Evolutionary conservation across 2,113 vertebrate genomes (phyloP), one percentile per base, ranked within the genome.

Genomic region (Epinephelus lanceolatus): DNA sequence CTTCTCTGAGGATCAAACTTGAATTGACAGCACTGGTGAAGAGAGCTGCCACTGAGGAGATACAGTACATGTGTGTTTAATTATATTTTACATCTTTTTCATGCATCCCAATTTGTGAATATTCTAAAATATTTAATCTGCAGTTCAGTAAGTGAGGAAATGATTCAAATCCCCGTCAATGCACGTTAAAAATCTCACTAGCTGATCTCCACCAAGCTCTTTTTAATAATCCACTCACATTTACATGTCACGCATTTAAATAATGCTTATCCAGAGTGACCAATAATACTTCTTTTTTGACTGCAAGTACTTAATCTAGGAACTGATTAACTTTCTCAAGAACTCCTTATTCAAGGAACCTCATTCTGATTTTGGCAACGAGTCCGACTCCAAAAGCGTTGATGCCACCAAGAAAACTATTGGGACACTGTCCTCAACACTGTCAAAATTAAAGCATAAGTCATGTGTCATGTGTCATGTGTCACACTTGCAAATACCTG

Each of bases 161-260:
- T 51, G 0, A 76, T 66, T 69, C 14, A 71, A 61, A 76, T 71
- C 45, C 23, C 71, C 2, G 11, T 11, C 19, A 37, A 63, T 2
- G 63, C 6, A 23, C 17, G 17, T 33, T 25, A 4, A 66, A 37
- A 77, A 60, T 37, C 30, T 49, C 5, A 60, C 7, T 3, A 65
- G 5, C 15, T 59, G 42, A 62, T 61, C 51, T 59, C 57, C 40
- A 63, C 42, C 21, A 59, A 55, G 42, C 52, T 70, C 45, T 37
- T 70, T 40, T 71, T 61, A 62, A 62, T 61, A 68, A 69, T 61
- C 65, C 63, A 10, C n/a, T 67, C 17, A 42, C 25, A 57, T 62
- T 27, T 18, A 57, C 21, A 67, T 59, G 27, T 66, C 52, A 53
- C 37, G 8, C 17, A 71, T 66, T 71, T 71, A 21, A 53, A 52